Evolutionary conservation across 2,113 vertebrate species (phyloP), one percentile per base, ranked within the genome.

Genomic region (Theropithecus gelada): DNA sequence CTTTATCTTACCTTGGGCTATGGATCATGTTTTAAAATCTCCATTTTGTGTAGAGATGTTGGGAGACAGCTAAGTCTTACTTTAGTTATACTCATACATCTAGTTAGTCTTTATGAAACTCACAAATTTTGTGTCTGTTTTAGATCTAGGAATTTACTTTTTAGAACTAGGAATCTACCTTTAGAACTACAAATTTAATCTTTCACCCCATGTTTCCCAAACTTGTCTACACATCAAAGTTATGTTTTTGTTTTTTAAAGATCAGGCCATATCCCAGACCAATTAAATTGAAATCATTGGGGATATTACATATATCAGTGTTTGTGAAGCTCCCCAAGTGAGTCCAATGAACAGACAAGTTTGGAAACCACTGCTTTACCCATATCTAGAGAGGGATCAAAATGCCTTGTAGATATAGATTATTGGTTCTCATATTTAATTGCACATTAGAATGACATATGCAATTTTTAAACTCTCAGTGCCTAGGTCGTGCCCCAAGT

Each of bases 401-500:
- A 95, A 66, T 93, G 38, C 27, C 40, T 17, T 30, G 27, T 38
- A 45, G 7, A 9, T 50, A 72, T 50, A 90, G n/a, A 76, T 59
- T 22, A 35, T 61, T 85, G 32, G 12, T 86, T 88, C 35, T 96
- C 70, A 83, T 86, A 43, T 79, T 93, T 57, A 75, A 35, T 13
- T 97, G 78, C 35, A 88, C 18, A 61, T 83, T 89, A 97, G 38
- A 57, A 50, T 35, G 40, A 89, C 13, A 64, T 79, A 48, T 22
- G 48, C 96, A 30, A 17, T 79, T 92, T 88, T 48, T n/a, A 92
- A 61, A 94, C 14, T 90, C 59, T 23, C 16, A 32, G 79, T 88
- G 40, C 43, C 35, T 50, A 93, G 70, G 40, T 75, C 43, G 8
- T 23, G 66, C 45, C 27, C 20, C 27, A 59, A 81, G 30, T 72